Base-by-base conservation (phyloP, 2,113 vertebrate genomes). In the Phylloscopus trochiloides region DNA sequence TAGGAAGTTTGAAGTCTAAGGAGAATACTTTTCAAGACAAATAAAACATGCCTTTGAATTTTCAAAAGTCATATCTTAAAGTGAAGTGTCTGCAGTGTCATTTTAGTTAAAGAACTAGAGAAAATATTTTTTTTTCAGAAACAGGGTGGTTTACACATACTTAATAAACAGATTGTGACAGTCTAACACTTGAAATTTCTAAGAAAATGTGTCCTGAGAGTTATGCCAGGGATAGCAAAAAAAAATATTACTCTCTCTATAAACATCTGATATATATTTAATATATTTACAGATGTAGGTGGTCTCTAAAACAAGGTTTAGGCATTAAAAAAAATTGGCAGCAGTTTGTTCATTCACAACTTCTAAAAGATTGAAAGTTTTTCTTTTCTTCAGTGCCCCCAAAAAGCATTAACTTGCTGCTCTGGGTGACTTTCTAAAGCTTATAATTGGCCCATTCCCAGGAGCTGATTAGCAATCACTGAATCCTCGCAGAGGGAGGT, bases 341-440 rank as follows among this genome's bases (percentile, higher is more conserved):
- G 67, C 57, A 72, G 57, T 68, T 82, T 84, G 6, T 62, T 89
- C 57, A 76, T 58, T 86, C 73, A 48, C 51, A 73, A 4, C 18
- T 92, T 58, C 75, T 61, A 50, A 73, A 67, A 62, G 47, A 87
- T 29, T 80, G 54, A 86, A 94, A 82, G 42, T 45, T 94, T 94
- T 77, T 48, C 28, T 54, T 75, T 74, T 50, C 73, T 51, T 61
- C 43, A 9, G n/a, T 61, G 72, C 43, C 73, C 67, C 52, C 47
- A 40, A 94, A 94, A 94, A 92, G 79, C 66, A 86, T 52, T 94
- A 93, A 94, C 68, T 54, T 42, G 86, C 88, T 87, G 51, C 77
- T 93, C 94, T 84, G 92, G 68, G 62, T 89, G 76, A 50, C 83
- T 96, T 89, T 93, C 75, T 85, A 73, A 88, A 83, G 86, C 65